These are phyloP conservation scores for Siniperca obscura DNA, from an alignment of 2,797 vertebrate genomes.

Conservation along the genomic window DNA sequence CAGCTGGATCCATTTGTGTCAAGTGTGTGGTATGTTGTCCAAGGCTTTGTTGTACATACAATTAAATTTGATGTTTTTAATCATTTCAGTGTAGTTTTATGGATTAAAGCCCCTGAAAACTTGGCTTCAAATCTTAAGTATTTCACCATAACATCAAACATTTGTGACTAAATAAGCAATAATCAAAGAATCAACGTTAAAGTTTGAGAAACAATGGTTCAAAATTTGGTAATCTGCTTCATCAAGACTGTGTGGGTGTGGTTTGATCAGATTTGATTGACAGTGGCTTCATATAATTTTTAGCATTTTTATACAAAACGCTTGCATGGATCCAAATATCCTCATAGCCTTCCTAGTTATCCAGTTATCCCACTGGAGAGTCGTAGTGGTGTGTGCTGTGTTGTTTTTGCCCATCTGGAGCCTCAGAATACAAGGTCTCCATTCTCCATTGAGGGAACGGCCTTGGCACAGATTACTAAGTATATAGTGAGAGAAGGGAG, in stretches of 20 bases:
- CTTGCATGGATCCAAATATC: constrained; percentile 21
- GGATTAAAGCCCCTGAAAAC: constrained; percentile 42
- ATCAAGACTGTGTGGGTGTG: neutral
- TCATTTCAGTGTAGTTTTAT: constrained; percentile 65
- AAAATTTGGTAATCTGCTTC: constrained; percentile 3
- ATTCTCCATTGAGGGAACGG: constrained; percentile 76
- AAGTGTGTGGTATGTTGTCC: constrained; percentile 79
- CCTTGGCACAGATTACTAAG: constrained; percentile 80
- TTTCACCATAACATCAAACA: constrained; percentile 12
- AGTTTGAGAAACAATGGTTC: neutral
- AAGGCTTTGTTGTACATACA: constrained; percentile 79
- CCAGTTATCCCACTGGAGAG: constrained; percentile 45
- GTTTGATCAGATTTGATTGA: constrained; percentile 12
- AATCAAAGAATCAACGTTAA: neutral
- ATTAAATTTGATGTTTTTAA: constrained; percentile 80
- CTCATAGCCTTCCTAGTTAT: constrained; percentile 14
- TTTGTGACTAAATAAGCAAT: neutral
- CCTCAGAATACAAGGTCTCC: constrained; percentile 80
- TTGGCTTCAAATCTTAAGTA: constrained; percentile 23
- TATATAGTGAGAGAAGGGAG: constrained; percentile 70
- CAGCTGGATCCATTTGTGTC: constrained; percentile 77
- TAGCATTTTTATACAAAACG: constrained; percentile 5
- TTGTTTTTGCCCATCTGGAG: constrained; percentile 81
- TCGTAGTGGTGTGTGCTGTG: constrained; percentile 61
- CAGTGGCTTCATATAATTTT: neutral